Base-by-base conservation (phyloP, 2,113 vertebrate genomes). In the Semnornis frantzii region DNA sequence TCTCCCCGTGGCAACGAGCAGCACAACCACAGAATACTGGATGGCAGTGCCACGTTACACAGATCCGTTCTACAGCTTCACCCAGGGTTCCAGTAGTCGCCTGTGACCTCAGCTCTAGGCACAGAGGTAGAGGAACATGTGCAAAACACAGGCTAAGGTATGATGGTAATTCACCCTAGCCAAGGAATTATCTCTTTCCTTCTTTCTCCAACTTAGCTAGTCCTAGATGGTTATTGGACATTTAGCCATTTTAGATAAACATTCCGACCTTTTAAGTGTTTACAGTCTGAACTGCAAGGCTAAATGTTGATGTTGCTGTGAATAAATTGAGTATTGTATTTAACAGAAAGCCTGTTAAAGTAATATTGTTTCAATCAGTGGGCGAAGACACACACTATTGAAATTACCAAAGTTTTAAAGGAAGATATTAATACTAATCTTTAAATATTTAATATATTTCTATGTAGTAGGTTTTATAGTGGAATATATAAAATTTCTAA, bases 351-450 rank as follows among this genome's bases (percentile, higher is more conserved):
- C 33, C 58, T 85, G 42, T 75, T 93, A 60, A 88, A 81, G 82
- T 85, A 94, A 92, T 94, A 83, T 95, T 96, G 68, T 92, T 95
- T 89, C 87, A 95, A 77, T 77, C 89, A 89, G 70, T 68, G 85
- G 91, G 95, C 83, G 44, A 94, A 91, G 75, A 94, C 57, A 91
- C 44, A 82, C 24, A 21, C 89, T 89, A 92, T 75, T 71, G 57
- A 89, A 91, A 87, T 42, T 82, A 77, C 25, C 19, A 63, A 24
- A 48, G 70, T 42, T 74, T 87, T 79, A 52, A 87, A 89, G n/a
- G 21, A 88, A 87, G 19, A 37, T 72, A 31, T 31, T 82, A 76
- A 31, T 71, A 64, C 21, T 24, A 65, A 17, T 39, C 68, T 3
- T 2, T 69, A 83, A 87, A 77, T 85, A 87, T 92, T 89, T 91